These are phyloP conservation scores for Cyanoramphus novaezelandiae DNA, from an alignment of 2,113 vertebrate species.

Conservation along the genomic window DNA sequence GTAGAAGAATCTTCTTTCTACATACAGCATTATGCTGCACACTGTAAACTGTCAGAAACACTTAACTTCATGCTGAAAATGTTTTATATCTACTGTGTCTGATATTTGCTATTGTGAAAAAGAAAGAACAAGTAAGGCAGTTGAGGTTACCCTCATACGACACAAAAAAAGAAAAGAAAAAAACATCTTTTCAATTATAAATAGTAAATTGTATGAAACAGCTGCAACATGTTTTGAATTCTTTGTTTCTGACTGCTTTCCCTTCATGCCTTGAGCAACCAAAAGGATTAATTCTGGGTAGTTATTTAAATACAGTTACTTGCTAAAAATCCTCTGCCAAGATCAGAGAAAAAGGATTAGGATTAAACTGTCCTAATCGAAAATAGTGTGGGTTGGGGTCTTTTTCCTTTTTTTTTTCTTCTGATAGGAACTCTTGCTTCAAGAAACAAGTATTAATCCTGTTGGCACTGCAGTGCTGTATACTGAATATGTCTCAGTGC, in stretches of 20 bases:
- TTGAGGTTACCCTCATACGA: conserved; percentile 54
- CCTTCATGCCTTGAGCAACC: conserved; percentile 78
- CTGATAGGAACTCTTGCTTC: conserved; percentile 27
- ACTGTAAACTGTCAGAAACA: conserved; percentile 35
- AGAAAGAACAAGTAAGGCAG: conserved; percentile 44
- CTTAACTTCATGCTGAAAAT: conserved; percentile 19
- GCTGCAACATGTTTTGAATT: conserved; percentile 77
- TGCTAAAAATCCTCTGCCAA: conserved; percentile 80
- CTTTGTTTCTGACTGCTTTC: conserved; percentile 81
- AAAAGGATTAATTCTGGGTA: conserved; percentile 86
- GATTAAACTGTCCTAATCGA: conserved; percentile 82
- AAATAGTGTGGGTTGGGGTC: not conserved
- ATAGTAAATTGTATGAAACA: conserved; percentile 75
- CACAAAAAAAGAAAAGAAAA: not conserved
- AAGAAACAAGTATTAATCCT: conserved; percentile 60
- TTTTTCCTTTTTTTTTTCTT: not conserved
- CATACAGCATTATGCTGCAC: not conserved
- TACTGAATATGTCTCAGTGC: not conserved
- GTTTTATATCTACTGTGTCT: conserved; percentile 24
- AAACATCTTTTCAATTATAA: conserved; percentile 71
- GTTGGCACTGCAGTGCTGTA: not conserved
- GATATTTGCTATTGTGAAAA: conserved; percentile 41
- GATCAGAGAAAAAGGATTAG: conserved; percentile 89
- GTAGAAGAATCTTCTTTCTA: not conserved
- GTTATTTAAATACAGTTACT: conserved; percentile 88